These are phyloP conservation scores for Atherinosoma microstoma DNA, from an alignment of 2,797 vertebrate genomes.

Conservation along the genomic window DNA sequence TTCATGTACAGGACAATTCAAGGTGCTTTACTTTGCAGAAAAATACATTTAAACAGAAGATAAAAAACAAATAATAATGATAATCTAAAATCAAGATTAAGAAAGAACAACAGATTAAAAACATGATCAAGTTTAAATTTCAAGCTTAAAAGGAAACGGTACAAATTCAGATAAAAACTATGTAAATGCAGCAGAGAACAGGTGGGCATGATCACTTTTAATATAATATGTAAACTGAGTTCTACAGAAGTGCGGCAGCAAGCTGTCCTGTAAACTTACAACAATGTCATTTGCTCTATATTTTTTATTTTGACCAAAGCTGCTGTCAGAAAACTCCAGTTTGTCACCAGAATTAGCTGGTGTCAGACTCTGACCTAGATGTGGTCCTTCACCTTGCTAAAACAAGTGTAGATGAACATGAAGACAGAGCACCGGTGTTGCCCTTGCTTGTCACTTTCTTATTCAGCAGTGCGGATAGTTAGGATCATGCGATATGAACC, in stretches of 20 bases:
- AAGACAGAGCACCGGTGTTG: background rate
- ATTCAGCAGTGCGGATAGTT: constrained; percentile 14
- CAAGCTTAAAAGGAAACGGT: too few relatives aligned
- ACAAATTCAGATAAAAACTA: too few relatives aligned
- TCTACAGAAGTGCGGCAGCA: background rate
- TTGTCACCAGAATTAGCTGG: background rate
- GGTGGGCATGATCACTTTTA: background rate
- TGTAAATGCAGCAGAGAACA: too few relatives aligned
- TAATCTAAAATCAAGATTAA: too few relatives aligned
- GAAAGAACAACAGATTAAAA: too few relatives aligned
- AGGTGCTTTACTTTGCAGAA: too few relatives aligned
- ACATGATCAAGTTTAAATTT: too few relatives aligned
- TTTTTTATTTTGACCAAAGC: background rate
- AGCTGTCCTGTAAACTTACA: background rate
- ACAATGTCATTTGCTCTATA: background rate
- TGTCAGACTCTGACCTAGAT: background rate
- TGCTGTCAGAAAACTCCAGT: background rate
- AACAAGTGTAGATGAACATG: background rate
- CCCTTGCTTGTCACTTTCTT: background rate
- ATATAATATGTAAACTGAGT: too few relatives aligned
- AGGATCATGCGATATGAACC: constrained; percentile 1
- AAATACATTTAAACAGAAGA: too few relatives aligned
- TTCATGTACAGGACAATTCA: too few relatives aligned
- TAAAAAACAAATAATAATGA: too few relatives aligned
- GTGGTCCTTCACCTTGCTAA: background rate